A percentile compares a stretch with the other conserved stretches of the same genome.
These are phyloP conservation scores for Hirtodrosophila alboralis DNA, from an alignment of 2,888 invertebrate genomes.

Conservation along the genomic window DNA sequence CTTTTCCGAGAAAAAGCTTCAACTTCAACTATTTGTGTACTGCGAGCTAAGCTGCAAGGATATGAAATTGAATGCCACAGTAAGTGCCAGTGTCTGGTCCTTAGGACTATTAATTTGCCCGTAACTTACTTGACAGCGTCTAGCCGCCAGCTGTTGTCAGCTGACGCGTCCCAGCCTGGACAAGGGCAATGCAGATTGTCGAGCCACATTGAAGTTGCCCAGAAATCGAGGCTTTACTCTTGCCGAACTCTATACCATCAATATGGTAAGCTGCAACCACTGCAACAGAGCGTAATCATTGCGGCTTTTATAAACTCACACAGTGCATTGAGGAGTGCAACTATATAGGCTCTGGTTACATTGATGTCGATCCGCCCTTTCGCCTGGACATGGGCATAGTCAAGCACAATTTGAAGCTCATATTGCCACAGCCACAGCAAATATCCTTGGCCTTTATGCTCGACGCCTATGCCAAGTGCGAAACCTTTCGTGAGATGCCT, in stretches of 20 bases:
- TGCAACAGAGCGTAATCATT: background rate
- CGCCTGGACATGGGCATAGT: conserved; percentile 50
- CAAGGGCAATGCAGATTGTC: conserved; percentile 39
- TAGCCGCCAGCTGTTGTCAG: conserved; percentile 51
- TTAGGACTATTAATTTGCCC: background rate
- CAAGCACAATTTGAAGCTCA: conserved; percentile 29
- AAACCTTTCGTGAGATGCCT: conserved; percentile 49
- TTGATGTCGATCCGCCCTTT: conserved; percentile 59
- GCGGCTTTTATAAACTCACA: background rate
- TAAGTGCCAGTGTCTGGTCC: conserved; percentile 32
- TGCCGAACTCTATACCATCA: conserved; percentile 55
- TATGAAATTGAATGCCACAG: conserved; percentile 46
- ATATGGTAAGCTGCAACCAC: conserved; percentile 50
- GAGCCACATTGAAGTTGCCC: conserved; percentile 33
- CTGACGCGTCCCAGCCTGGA: conserved; percentile 59
- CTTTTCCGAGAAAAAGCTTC: too few species aligned
- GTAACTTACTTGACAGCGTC: conserved; percentile 22
- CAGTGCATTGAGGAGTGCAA: conserved; percentile 73
- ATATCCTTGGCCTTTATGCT: conserved; percentile 47
- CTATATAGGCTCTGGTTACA: conserved; percentile 60
- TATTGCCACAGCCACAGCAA: conserved; percentile 48
- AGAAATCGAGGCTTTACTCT: conserved; percentile 30
- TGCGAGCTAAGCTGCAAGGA: conserved; percentile 37
- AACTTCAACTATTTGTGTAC: conserved; percentile 21
- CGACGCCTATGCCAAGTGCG: conserved; percentile 54